Evolutionary conservation across 2,888 invertebrate genomes (phyloP).

Genomic region (Spisula subtruncata): DNA sequence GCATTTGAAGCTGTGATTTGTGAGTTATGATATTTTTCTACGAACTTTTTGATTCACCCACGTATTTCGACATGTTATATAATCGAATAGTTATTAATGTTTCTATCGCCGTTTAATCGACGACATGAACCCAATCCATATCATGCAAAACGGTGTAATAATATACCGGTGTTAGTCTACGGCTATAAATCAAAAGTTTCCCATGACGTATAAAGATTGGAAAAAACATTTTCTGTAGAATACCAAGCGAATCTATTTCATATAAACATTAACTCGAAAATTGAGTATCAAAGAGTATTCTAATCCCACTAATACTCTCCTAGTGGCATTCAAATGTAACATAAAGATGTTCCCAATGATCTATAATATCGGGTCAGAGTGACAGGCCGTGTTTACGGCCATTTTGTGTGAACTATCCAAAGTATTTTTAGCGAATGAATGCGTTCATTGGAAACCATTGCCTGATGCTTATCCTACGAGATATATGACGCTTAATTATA

Average conservation of each 20-base stretch:
- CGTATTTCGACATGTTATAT: no score
- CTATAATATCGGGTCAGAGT: not conserved
- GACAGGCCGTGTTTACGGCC: not conserved
- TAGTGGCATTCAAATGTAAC: not conserved
- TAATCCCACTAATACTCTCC: not conserved
- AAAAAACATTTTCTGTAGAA: not conserved
- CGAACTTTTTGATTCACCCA: no score
- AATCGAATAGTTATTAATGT: no score
- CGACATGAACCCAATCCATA: no score
- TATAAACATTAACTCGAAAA: not conserved
- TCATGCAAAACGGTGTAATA: not conserved
- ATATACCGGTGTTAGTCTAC: not conserved
- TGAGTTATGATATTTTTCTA: no score
- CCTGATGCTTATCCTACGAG: no score
- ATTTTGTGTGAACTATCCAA: not conserved
- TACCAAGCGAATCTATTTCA: not conserved
- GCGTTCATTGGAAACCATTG: not conserved
- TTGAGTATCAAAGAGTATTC: not conserved
- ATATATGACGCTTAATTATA: no score
- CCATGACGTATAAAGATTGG: not conserved
- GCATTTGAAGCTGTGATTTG: no score
- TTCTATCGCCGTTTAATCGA: no score
- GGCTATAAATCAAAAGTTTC: not conserved
- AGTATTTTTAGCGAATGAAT: not conserved
- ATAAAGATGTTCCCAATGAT: not conserved